Evolutionary conservation across 2,797 vertebrate genomes (phyloP), one percentile per base, ranked within the genome.

Genomic region (Peromyscus nudipes): DNA sequence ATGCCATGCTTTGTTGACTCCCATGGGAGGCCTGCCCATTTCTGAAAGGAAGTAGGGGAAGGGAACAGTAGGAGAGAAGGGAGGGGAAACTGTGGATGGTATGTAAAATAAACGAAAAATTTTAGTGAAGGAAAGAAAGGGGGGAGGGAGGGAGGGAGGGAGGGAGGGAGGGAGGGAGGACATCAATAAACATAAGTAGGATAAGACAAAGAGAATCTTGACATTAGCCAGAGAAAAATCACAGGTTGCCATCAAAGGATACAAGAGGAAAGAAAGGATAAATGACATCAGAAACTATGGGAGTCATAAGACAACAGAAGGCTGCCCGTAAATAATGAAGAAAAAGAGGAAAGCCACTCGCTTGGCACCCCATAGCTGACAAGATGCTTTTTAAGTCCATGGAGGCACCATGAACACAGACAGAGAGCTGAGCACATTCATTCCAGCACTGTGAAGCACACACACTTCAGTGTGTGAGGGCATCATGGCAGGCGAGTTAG

Each of bases 311-410:
- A 43, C 5, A 27, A 40, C 31, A 16, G 65, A 55, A 49, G 14
- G 31, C 55, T 10, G 4, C 4, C 4, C 57, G 12, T 49, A n/a
- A 27, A 29, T 4, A 3, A 3, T 2, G 13, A n/a, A n/a, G 65
- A 52, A 82, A 77, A 37, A 52, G 46, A 27, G 0, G 11, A 29
- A 29, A 62, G 37, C 25, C n/a, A 4, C 60, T 25, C 46, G 14
- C 37, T 60, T 43, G 29, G 82, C 4, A 40, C 40, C 16, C 27
- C 10, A 69, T 11, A 80, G n/a, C 57, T 64, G 60, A 62, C 34
- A 43, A 83, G 81, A 62, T 60, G 76, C 3, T n/a, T 12, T 60
- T 40, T 31, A 17, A 29, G 57, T 40, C 40, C 55, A 65, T 31
- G 4, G 60, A 62, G 21, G 25, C 37, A 81, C 60, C 40, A 19